These are phyloP conservation scores for Tetanocera ferruginea DNA, from an alignment of 2,888 invertebrate genomes.

Conservation along the genomic window DNA sequence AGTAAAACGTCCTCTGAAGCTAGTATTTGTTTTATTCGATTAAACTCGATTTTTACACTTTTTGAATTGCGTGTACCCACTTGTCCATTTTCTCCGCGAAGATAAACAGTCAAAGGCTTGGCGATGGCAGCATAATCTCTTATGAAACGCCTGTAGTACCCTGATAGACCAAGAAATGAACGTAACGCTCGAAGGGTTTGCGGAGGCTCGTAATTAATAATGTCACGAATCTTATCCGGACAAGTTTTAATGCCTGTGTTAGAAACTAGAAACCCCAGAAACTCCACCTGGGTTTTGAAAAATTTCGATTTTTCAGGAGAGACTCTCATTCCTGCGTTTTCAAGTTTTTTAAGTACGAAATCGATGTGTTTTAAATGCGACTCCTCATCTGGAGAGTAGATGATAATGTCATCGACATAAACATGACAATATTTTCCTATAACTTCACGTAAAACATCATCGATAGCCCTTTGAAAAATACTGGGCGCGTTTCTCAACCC, in stretches of 20 bases:
- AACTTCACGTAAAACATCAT: slow-evolving; percentile 36
- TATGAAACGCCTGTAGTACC: slow-evolving; percentile 43
- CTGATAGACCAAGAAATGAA: slow-evolving; percentile 36
- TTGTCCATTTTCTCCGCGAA: slow-evolving; percentile 43
- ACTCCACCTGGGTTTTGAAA: slow-evolving; percentile 34
- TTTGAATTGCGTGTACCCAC: slow-evolving; percentile 37
- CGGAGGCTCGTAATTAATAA: slow-evolving; percentile 37
- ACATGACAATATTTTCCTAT: slow-evolving; percentile 39
- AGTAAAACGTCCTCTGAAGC: slow-evolving; percentile 38
- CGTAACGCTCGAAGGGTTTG: slow-evolving; percentile 34
- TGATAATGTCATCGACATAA: slow-evolving; percentile 38
- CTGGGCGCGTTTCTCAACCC: slow-evolving; percentile 32
- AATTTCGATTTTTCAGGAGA: slow-evolving; percentile 35
- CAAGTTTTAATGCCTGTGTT: slow-evolving; percentile 38
- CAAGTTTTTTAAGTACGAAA: background rate
- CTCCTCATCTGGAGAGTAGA: slow-evolving; percentile 31
- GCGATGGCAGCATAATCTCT: slow-evolving; percentile 42
- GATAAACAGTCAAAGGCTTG: slow-evolving; percentile 40
- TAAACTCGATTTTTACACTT: slow-evolving; percentile 35
- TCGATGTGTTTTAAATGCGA: slow-evolving; percentile 13
- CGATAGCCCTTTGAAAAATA: slow-evolving; percentile 41
- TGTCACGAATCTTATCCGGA: slow-evolving; percentile 39
- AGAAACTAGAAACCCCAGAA: slow-evolving; percentile 41
- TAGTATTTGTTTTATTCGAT: slow-evolving; percentile 35
- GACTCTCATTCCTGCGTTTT: slow-evolving; percentile 31